Evolutionary conservation across 2,888 invertebrate genomes (phyloP).

Genomic region (Pycnomerus fuliginosus): DNA sequence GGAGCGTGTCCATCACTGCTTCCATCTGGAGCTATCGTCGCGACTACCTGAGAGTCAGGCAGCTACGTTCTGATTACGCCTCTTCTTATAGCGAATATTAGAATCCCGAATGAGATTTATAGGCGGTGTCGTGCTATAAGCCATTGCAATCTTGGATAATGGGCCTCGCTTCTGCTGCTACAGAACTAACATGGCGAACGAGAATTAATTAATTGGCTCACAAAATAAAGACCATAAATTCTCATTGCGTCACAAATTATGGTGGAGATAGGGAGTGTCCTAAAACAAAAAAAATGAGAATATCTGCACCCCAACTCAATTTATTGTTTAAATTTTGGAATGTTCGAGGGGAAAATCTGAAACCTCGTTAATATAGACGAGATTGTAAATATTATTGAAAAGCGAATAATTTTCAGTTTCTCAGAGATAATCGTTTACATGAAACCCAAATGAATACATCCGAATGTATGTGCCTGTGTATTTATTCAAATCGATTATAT

Average conservation of each 20-base stretch:
- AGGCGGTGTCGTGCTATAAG: conserved; percentile 51
- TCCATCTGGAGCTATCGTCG: conserved; percentile 18
- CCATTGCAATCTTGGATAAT: conserved; percentile 54
- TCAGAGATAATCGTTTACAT: conserved; percentile 24
- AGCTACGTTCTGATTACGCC: conserved; percentile 19
- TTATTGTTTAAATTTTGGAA: too few relatives aligned
- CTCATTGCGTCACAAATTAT: conserved; percentile 55
- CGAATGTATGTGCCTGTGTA: conserved; percentile 35
- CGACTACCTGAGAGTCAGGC: conserved; percentile 18
- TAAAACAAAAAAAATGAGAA: conserved; percentile 51
- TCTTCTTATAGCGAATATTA: conserved; percentile 44
- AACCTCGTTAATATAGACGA: conserved; percentile 9
- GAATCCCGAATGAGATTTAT: conserved; percentile 52
- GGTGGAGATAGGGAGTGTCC: conserved; percentile 54
- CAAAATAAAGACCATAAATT: conserved; percentile 56
- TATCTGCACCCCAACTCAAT: too few relatives aligned
- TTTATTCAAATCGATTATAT: conserved; percentile 50
- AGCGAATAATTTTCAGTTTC: conserved; percentile 21
- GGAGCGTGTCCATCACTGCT: conserved; percentile 25
- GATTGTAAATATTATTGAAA: conserved; percentile 25
- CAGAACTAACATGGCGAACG: conserved; percentile 49
- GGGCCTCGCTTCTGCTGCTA: conserved; percentile 45
- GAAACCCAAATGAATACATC: conserved; percentile 30
- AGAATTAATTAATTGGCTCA: conserved; percentile 56
- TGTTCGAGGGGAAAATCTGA: too few relatives aligned